Evolutionary conservation across 2,113 vertebrate species (phyloP), one percentile per base, ranked within the genome.

Genomic region (Eublepharis macularius): DNA sequence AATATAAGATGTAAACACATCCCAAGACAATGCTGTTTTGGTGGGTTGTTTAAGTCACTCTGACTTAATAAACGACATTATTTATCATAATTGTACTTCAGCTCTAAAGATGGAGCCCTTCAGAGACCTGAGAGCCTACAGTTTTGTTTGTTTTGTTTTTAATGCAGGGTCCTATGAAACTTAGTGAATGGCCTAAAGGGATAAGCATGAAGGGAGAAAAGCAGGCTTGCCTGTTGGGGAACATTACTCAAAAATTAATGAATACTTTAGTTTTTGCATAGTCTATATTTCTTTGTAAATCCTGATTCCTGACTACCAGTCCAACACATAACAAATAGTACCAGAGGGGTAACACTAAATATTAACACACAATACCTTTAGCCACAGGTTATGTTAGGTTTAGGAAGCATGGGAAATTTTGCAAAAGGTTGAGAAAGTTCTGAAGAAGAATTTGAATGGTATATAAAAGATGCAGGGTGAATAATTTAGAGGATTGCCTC

Each of bases 401-500:
- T 84, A 78, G 45, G 34, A 70, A 41, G 36, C 57, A 70, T 70
- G 75, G 47, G 29, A 19, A n/a, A 66, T 85, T 78, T 79, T 60
- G 41, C 14, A 85, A 79, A 24, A 29, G 32, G 63, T 51, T 21
- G 32, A 32, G 39, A 36, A 43, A 36, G 24, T 32, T 73, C 39
- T 80, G 51, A 70, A 79, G 3, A 57, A 85, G 49, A 57, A 73
- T 70, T 34, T 79, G 47, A 79, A 80, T 21, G 13, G 17, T 85
- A 63, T 72, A 80, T 72, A 79, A 78, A 51, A 85, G 36, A 34
- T 51, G 73, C 47, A 11, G 83, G 10, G 32, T 85, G 83, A 85
- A 85, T 79, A 34, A 60, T 85, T 78, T 60, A 85, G 39, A 54
- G 32, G 76, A 21, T 8, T 79, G 65, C 51, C 51, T 73, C 19